Evolutionary conservation across 1,140 invertebrate genomes (phyloP).

Genomic region (Yoshiicerus persimilis): DNA sequence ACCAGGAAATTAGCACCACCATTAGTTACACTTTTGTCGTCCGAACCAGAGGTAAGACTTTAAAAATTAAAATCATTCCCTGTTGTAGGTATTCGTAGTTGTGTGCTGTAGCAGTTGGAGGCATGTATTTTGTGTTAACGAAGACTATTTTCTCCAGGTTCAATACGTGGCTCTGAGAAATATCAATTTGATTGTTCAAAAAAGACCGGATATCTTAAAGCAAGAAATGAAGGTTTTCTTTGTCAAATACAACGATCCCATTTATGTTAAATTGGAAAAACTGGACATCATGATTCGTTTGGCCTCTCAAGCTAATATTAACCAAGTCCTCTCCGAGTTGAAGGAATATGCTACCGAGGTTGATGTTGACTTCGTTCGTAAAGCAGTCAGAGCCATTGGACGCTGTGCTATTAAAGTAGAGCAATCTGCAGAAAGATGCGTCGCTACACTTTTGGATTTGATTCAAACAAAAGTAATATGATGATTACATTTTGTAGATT

Average conservation of each 20-base stretch:
- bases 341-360: constrained; percentile 99
- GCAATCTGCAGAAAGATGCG: constrained; percentile 96
- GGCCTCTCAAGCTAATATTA: constrained; percentile 96
- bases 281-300: constrained; percentile 99
- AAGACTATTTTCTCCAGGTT: constrained; percentile 57
- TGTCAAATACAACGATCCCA: constrained; percentile 99
- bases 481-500: too few species aligned
- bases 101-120: neutral
- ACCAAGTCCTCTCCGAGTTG: constrained; percentile 95
- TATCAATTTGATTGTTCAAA: constrained; percentile 99
- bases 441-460: constrained; percentile 96
- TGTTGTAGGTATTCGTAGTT: too few species aligned
- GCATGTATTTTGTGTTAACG: neutral
- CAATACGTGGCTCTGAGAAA: constrained; percentile 98
- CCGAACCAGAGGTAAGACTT: constrained; percentile 81
- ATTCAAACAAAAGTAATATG: constrained; percentile 98
- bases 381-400: constrained; percentile 96
- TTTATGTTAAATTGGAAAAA: constrained; percentile 99
- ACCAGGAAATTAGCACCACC: constrained; percentile 98
- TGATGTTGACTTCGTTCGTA: constrained; percentile 99
- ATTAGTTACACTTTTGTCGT: constrained; percentile 95
- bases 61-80: too few species aligned
- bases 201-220: constrained; percentile 97
- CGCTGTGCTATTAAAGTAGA: constrained; percentile 99
- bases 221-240: constrained; percentile 99